These are phyloP conservation scores for Irena cyanogastra DNA, from an alignment of 2,113 vertebrate genomes.

Conservation along the genomic window DNA sequence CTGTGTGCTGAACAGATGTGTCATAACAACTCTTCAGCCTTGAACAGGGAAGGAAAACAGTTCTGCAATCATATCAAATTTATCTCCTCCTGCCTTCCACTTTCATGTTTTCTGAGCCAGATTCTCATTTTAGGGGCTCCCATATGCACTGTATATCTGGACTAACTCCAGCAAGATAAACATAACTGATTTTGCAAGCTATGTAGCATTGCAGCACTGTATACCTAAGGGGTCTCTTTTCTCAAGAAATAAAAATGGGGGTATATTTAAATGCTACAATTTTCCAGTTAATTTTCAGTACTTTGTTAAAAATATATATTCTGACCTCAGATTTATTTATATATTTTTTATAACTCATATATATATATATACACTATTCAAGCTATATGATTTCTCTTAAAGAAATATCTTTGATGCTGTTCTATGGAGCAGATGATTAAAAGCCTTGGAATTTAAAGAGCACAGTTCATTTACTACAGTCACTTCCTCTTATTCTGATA, in stretches of 20 bases:
- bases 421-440: not conserved
- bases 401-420: not conserved
- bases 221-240: not conserved
- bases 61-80: conserved; percentile 28
- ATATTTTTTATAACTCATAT: not conserved
- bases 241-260: not conserved
- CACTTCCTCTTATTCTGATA: not conserved
- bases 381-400: not conserved
- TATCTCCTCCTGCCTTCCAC: conserved; percentile 17
- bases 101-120: not conserved
- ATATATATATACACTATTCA: not conserved
- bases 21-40: conserved; percentile 31
- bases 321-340: not conserved
- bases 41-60: conserved; percentile 4
- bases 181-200: conserved; percentile 2
- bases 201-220: not conserved
- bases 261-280: not conserved
- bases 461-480: not conserved
- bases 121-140: conserved; percentile 1
- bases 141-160: conserved; percentile 1
- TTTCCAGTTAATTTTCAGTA: not conserved
- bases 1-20: conserved; percentile 38
- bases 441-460: not conserved
- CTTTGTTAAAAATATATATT: not conserved
- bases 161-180: conserved; percentile 13